Evolutionary conservation across 2,888 invertebrate species (phyloP), one percentile per base, ranked within the genome.

Genomic region (Rhaphigaster nebulosa): DNA sequence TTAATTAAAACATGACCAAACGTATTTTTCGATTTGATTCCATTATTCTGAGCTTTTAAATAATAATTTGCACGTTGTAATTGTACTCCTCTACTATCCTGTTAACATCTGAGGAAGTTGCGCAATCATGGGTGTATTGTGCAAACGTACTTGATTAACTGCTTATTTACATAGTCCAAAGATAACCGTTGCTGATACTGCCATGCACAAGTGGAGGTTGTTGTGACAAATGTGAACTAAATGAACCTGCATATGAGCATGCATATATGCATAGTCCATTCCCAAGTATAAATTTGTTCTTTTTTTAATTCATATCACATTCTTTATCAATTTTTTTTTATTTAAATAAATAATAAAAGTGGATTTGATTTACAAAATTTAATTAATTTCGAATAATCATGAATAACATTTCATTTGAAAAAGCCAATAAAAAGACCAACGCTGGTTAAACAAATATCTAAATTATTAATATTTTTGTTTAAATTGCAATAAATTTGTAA

Each of bases 111-210:
- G 26, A 10, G 60, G 60, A 60, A 60, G n/a, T 60, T 0, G 10
- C 60, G 15, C 23, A 54, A 65, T 65, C 10, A 29, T n/a, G 65
- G 65, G 20, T 65, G 29, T 29, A 65, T 65, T 29, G 29, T 65
- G 65, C 29, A 65, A 65, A 65, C 65, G 65, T 29, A 60, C 60
- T 60, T 65, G 65, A 65, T 65, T 65, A 65, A 65, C 65, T 29
- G 65, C 65, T 65, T 65, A 65, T 65, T 65, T 65, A 29, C 65
- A 65, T 65, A 65, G 29, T 5, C n/a, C 29, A 65, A 29, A 65
- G 65, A 65, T 65, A 65, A 29, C 65, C 65, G 29, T 29, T 65
- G 13, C 65, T n/a, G 65, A 65, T 65, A n/a, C 65, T 29, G 65
- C 65, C 20, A 13, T 60, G 29, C 12, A 15, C 29, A 23, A 65